Evolutionary conservation across 2,797 vertebrate genomes (phyloP).

Genomic region (Epinephelus malabaricus): DNA sequence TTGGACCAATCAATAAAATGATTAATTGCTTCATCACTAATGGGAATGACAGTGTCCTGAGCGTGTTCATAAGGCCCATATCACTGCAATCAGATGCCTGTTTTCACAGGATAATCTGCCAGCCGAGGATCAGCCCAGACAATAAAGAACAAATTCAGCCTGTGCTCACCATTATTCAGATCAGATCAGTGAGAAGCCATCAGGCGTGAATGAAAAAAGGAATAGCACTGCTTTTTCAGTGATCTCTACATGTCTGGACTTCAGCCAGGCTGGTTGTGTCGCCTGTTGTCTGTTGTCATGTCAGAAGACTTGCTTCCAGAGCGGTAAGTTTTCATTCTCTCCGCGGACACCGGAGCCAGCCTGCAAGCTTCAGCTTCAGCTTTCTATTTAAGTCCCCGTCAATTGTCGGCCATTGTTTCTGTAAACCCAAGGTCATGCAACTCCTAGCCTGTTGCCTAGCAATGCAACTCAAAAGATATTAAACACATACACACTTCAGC

Average conservation of each 20-base stretch:
- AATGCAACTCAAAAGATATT: constrained; percentile 87
- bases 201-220: constrained; percentile 7
- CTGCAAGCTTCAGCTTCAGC: constrained; percentile 55
- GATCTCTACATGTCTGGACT: constrained; percentile 24
- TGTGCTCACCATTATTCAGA: constrained; percentile 36
- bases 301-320: constrained; percentile 50
- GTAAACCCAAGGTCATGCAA: constrained; percentile 84
- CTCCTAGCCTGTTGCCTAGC: constrained; percentile 87
- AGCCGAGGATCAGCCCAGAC: constrained; percentile 22
- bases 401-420: constrained; percentile 85
- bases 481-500: constrained; percentile 81
- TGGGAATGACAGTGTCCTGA: neutral
- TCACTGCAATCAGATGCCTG: constrained; percentile 3
- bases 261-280: constrained; percentile 14
- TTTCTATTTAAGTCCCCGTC: constrained; percentile 80
- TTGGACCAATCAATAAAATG: neutral
- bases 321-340: constrained; percentile 49
- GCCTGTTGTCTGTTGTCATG: constrained; percentile 38
- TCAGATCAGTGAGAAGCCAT: constrained; percentile 31
- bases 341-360: constrained; percentile 37
- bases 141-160: constrained; percentile 13
- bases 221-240: neutral
- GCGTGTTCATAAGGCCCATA: neutral
- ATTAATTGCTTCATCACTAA: neutral
- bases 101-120: neutral